Percentiles rank a stretch among this genome's conserved stretches.
These are phyloP conservation scores for Meandrusa payeni DNA, from an alignment of 2,888 invertebrate genomes.

Conservation along the genomic window DNA sequence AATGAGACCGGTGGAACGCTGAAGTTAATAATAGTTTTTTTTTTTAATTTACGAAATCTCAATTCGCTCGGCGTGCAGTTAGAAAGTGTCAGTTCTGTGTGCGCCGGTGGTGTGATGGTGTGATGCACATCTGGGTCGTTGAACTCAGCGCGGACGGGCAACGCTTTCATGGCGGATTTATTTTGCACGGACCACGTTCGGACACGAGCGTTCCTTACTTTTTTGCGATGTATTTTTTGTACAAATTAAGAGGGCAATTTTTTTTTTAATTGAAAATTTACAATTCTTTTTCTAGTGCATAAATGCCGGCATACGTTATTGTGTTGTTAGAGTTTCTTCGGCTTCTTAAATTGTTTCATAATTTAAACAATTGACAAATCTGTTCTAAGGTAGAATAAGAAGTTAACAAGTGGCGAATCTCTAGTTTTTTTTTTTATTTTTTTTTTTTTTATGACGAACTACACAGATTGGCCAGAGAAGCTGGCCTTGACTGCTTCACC, in stretches of 20 bases:
- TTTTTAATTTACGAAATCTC: slow-evolving; percentile 39
- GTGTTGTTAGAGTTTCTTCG: too few relatives aligned
- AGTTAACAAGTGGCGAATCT: too few relatives aligned
- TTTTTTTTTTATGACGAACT: too few relatives aligned
- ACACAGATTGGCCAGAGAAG: too few relatives aligned
- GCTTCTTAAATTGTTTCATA: too few relatives aligned
- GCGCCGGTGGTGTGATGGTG: slow-evolving; percentile 43
- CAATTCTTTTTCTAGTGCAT: slow-evolving; percentile 22
- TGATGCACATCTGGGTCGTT: slow-evolving; percentile 70
- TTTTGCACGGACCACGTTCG: slow-evolving; percentile 32
- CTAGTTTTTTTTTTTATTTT: too few relatives aligned
- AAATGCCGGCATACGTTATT: too few relatives aligned
- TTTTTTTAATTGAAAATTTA: neutral
- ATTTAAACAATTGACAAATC: too few relatives aligned
- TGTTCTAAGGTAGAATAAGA: too few relatives aligned
- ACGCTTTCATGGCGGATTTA: slow-evolving; percentile 51
- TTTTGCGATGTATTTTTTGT: neutral
- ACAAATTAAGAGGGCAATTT: neutral
- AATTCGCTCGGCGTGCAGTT: slow-evolving; percentile 59
- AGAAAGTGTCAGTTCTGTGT: slow-evolving; percentile 70
- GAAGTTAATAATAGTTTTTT: slow-evolving; percentile 5
- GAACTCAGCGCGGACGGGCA: slow-evolving; percentile 39
- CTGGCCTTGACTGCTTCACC: too few relatives aligned
- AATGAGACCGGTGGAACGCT: neutral
- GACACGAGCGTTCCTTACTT: slow-evolving; percentile 1